Base-by-base conservation (phyloP, 2,113 vertebrate genomes). In the Seriola dumerili region DNA sequence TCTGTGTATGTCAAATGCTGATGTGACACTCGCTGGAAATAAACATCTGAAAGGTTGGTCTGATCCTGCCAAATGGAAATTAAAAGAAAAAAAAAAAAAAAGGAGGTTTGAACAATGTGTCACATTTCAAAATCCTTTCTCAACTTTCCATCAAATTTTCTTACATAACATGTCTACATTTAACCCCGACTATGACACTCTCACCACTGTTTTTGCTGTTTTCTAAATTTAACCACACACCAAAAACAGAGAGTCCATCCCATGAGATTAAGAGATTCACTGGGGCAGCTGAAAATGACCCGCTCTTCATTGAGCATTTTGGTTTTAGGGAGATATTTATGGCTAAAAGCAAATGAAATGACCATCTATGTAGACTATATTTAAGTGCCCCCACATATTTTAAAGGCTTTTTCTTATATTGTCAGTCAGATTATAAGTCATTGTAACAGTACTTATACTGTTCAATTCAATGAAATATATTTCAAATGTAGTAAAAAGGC, bases 191-290 rank as follows among this genome's bases (percentile, higher is more conserved):
- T 76, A 5, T 46, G 6, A 50, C 23, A n/a, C 19, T 67, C 17
- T 46, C 21, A 40, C 6, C 19, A 8, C 48, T 12, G n/a, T 38
- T 67, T 72, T 36, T 14, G 5, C 48, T 12, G n/a, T 38, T 67
- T 72, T 36, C 71, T 72, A 85, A 82, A 79, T 76, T 32, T 82
- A 72, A 67, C 70, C 38, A 36, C 25, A 23, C 4, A 34, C 21
- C 17, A 16, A 69, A n/a, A 44, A 38, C 3, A n/a, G 29, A 54
- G 55, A 67, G 23, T 8, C 25, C 19, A 21, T 1, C 21, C 36
- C n/a, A 10, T n/a, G 32, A 42, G 8, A 59, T 59, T 32, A 68
- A 21, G 34, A 75, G 59, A 71, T 66, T 55, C 38, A 61, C 40
- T 21, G 36, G 25, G 12, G 34, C 69, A 54, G 25, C 34, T 74